phyloP scores from a whole-genome alignment of 2,888 invertebrate species.

The Protonemura montana region DNA sequence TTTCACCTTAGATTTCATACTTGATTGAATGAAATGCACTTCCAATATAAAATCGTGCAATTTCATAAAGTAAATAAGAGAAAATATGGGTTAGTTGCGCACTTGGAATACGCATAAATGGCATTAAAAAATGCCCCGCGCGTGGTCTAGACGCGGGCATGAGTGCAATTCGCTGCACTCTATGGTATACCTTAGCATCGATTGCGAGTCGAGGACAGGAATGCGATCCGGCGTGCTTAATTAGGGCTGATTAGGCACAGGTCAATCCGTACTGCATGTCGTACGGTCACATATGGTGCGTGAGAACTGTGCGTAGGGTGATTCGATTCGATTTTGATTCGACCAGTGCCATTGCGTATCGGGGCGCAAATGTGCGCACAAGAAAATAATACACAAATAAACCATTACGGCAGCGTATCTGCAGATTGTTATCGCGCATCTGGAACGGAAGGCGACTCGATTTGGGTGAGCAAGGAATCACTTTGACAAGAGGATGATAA shows the following conservation, averaged over 20 bases:
- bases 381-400: too few species aligned
- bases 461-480: background rate
- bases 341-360: too few species aligned
- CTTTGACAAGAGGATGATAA: background rate
- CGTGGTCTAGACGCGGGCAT: background rate
- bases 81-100: slow-evolving; percentile 36
- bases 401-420: too few species aligned
- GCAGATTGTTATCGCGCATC: background rate
- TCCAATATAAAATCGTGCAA: slow-evolving; percentile 36
- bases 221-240: background rate
- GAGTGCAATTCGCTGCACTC: background rate
- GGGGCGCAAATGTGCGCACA: too few species aligned
- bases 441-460: background rate
- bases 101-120: background rate
- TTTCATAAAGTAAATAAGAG: slow-evolving; percentile 39
- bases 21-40: slow-evolving; percentile 1
- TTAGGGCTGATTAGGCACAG: background rate
- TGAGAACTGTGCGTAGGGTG: background rate
- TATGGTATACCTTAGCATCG: background rate
- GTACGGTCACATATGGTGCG: background rate
- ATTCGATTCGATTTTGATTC: too few species aligned
- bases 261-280: background rate
- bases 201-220: background rate
- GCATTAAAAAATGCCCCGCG: slow-evolving; percentile 16
- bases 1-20: slow-evolving; percentile 23